phyloP scores from a whole-genome alignment of 2,113 vertebrate genomes.

The zebrafish (Danio rerio) region DNA sequence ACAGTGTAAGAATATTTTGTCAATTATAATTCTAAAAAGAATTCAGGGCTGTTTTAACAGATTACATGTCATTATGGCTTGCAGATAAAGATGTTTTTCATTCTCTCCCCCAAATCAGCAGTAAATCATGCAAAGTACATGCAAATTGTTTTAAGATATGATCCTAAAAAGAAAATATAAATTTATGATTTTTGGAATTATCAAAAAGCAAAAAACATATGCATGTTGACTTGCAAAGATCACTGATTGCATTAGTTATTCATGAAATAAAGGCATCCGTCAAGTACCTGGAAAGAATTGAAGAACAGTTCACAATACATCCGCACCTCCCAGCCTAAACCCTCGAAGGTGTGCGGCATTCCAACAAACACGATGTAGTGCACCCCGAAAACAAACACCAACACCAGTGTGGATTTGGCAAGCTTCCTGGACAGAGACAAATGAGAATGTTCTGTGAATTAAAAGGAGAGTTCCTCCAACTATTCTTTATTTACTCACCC shows the following conservation, averaged over 20 bases:
- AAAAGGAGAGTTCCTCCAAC: neutral
- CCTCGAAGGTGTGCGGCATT: conserved; percentile 82
- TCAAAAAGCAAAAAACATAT: neutral
- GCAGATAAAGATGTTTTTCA: neutral
- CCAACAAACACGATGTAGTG: conserved; percentile 89
- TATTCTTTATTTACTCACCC: neutral
- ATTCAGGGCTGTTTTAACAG: too few species aligned
- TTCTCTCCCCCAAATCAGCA: neutral
- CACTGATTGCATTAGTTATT: conserved; percentile 31
- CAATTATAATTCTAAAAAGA: neutral
- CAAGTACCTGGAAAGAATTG: conserved; percentile 88
- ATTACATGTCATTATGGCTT: neutral
- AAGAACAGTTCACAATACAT: conserved; percentile 93
- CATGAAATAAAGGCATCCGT: neutral
- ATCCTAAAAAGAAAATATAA: neutral
- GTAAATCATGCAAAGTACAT: conserved; percentile 4
- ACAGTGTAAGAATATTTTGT: neutral
- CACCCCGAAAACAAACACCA: conserved; percentile 87
- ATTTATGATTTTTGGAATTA: conserved; percentile 10
- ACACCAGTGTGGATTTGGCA: conserved; percentile 86
- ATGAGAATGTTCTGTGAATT: neutral
- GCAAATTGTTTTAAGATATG: neutral
- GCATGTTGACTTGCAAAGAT: neutral
- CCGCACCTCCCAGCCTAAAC: conserved; percentile 84
- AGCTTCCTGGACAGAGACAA: conserved; percentile 77